A percentile compares a stretch with the other conserved stretches of the same genome.
Evolutionary conservation across 2,888 invertebrate genomes (phyloP).

Genomic region (Cryptops parisi): DNA sequence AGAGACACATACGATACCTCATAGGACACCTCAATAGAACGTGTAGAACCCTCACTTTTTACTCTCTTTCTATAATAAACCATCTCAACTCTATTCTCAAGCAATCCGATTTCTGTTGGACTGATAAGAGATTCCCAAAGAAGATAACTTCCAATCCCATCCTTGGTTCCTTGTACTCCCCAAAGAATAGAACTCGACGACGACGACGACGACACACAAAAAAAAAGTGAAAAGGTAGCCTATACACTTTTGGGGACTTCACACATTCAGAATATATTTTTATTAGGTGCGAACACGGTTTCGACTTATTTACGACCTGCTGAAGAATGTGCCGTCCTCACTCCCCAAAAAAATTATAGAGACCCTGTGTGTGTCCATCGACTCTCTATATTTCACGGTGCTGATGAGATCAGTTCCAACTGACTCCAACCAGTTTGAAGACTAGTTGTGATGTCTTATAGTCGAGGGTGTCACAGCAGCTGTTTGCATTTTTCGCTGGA

Average conservation of each 20-base stretch:
- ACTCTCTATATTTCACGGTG: conserved; percentile 9
- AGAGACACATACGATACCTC: too few species aligned
- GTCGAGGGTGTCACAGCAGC: too few species aligned
- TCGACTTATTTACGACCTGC: conserved; percentile 12
- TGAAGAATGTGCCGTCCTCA: conserved; percentile 14
- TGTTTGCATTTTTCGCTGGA: too few species aligned
- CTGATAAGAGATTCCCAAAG: background rate
- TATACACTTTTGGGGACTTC: background rate
- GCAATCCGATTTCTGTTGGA: background rate
- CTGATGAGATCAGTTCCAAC: conserved; percentile 11
- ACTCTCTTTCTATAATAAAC: background rate
- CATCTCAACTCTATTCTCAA: background rate
- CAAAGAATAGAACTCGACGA: too few species aligned
- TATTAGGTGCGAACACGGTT: background rate
- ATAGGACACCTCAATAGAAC: background rate
- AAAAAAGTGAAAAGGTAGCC: too few species aligned
- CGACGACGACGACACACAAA: too few species aligned
- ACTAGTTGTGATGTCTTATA: too few species aligned
- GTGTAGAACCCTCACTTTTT: background rate
- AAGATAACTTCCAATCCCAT: background rate
- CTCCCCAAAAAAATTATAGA: conserved; percentile 14
- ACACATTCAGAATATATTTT: background rate
- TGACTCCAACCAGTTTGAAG: background rate
- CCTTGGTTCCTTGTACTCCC: too few species aligned
- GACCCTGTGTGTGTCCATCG: conserved; percentile 12